These are phyloP conservation scores for Bombus sylvicola DNA, from an alignment of 1,140 invertebrate genomes.

Conservation along the genomic window DNA sequence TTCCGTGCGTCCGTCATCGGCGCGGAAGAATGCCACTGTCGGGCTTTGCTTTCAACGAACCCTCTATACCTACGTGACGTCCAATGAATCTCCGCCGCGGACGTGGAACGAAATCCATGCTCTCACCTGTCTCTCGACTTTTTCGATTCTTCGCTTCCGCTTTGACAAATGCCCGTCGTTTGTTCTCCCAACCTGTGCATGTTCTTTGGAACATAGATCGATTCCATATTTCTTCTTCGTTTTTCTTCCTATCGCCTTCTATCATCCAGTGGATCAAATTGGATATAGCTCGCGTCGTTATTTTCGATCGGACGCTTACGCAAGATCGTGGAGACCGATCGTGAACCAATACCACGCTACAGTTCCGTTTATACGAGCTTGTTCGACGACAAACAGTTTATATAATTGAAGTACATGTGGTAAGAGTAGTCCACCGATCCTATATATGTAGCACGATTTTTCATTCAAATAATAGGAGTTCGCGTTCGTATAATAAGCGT, in stretches of 20 bases:
- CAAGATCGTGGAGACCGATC: not conserved
- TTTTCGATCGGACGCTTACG: not conserved
- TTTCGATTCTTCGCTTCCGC: slow-evolving; percentile 44
- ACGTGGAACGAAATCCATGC: slow-evolving; percentile 49
- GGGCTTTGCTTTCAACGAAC: slow-evolving; percentile 42
- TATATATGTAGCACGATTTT: no score
- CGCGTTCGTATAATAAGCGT: no score
- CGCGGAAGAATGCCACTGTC: slow-evolving; percentile 57
- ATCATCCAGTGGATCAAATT: not conserved
- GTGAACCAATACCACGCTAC: not conserved
- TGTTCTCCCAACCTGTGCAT: not conserved
- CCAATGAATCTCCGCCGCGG: slow-evolving; percentile 40
- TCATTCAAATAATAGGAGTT: no score
- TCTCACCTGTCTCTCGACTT: slow-evolving; percentile 23
- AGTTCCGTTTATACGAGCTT: no score
- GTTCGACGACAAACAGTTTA: no score
- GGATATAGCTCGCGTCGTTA: no score
- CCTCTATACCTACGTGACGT: slow-evolving; percentile 29
- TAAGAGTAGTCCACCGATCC: no score
- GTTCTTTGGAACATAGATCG: not conserved
- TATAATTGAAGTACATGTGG: no score
- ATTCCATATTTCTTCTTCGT: not conserved
- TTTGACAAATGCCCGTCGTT: slow-evolving; percentile 47
- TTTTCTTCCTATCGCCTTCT: not conserved
- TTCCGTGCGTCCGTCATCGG: slow-evolving; percentile 64